Percentiles rank a stretch among this genome's conserved stretches.
Evolutionary conservation across 2,888 invertebrate species (phyloP).

Genomic region (Apodemia hepburni): DNA sequence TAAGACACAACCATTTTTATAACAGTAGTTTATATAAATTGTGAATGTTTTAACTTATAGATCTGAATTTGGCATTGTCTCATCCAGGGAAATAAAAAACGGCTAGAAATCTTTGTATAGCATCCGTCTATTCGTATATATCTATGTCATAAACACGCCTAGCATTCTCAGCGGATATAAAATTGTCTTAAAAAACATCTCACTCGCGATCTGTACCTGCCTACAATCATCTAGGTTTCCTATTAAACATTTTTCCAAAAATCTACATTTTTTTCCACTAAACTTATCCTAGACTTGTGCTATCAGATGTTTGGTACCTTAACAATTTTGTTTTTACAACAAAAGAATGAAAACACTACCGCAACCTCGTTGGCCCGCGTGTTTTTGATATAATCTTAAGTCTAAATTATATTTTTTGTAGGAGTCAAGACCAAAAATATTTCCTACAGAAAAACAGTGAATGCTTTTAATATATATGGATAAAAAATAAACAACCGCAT

Average conservation of each 20-base stretch:
- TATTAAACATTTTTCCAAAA: conserved; percentile 78
- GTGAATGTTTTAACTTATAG: conserved; percentile 43
- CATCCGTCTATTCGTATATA: conserved; percentile 38
- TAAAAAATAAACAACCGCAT: no score
- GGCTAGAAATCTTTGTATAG: conserved; percentile 46
- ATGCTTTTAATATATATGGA: no score
- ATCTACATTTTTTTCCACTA: conserved; percentile 68
- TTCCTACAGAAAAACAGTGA: neutral
- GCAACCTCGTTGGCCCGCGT: conserved; percentile 75
- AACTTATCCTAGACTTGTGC: conserved; percentile 64
- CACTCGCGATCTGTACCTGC: conserved; percentile 57
- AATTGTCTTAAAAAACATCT: conserved; percentile 60
- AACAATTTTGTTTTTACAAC: conserved; percentile 32
- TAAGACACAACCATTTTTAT: conserved; percentile 75
- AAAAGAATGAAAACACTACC: conserved; percentile 35
- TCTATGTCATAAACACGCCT: conserved; percentile 35
- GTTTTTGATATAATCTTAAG: conserved; percentile 53
- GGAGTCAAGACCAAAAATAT: neutral
- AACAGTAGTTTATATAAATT: conserved; percentile 61
- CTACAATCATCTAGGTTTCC: conserved; percentile 47
- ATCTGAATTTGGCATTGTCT: conserved; percentile 69
- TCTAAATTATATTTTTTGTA: conserved; percentile 30
- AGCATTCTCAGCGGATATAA: conserved; percentile 54
- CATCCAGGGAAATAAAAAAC: conserved; percentile 43
- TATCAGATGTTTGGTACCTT: conserved; percentile 56